Conservation (phyloP, 2,113 vertebrate genomes). For the Ictalurus furcatus region DNA sequence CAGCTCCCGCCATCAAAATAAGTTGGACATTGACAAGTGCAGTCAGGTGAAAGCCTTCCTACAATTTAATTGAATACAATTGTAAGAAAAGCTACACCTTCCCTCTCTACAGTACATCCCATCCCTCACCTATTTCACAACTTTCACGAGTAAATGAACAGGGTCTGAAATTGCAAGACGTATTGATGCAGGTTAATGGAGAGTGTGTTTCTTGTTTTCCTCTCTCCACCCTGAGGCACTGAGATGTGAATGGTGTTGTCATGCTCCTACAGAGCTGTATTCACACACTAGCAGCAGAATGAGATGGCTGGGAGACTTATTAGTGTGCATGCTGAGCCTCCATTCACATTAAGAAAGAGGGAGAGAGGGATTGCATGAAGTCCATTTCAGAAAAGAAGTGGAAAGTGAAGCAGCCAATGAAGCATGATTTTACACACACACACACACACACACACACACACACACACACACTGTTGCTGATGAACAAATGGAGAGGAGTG, state of each 20-base stretch:
- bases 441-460: constrained; percentile 44
- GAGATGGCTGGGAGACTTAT: constrained; percentile 11
- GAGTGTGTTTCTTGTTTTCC: constrained; percentile 1
- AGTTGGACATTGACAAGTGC: not conserved
- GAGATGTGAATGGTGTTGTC: constrained; percentile 29
- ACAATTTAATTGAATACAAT: not conserved
- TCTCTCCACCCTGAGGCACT: not conserved
- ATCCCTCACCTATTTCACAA: not conserved
- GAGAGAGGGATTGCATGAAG: not conserved
- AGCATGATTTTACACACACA: constrained; percentile 45
- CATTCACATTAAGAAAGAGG: constrained; percentile 13
- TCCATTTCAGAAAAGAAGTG: constrained; percentile 45
- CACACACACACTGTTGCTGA: constrained; percentile 41
- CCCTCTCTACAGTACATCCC: not conserved
- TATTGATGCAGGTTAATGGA: not conserved
- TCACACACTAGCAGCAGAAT: not conserved
- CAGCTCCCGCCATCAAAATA: not conserved
- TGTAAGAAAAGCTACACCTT: not conserved
- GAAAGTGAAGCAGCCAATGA: constrained; percentile 21
- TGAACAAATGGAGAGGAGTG: constrained; percentile 42
- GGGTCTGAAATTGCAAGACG: not conserved
- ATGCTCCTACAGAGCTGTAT: constrained; percentile 13
- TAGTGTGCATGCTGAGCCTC: constrained; percentile 27
- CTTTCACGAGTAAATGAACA: not conserved
- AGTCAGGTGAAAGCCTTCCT: not conserved